Base-by-base conservation (phyloP, 2,113 vertebrate species). In the Pagrus major region DNA sequence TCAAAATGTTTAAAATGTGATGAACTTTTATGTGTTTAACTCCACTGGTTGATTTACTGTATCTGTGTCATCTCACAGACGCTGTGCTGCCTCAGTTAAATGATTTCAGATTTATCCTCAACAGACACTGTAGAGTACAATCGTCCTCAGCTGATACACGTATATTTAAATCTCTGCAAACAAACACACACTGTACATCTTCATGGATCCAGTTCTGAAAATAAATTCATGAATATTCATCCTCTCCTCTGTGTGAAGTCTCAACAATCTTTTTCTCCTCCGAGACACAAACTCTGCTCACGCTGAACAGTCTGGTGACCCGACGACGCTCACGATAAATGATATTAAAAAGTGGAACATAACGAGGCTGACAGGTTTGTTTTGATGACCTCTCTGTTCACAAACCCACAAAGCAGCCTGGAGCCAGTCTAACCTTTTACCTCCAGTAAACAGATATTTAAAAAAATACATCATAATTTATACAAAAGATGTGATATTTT, bases 191-290 rank as follows among this genome's bases (percentile, higher is more conserved):
- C 41, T 23, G 7, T 0, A 33, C 39, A 9, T 46, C 29, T 35
- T 25, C 37, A 44, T 10, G 23, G 31, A 63, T 44, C 14, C 60
- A 25, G 25, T 27, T 29, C 49, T 66, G 37, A 42, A 47, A 27
- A 46, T 9, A 12, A 49, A 16, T 20, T 66, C 73, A 76, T 67
- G 63, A 39, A 76, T 76, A 67, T 67, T 66, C 52, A 76, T 56
- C 10, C 37, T 65, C 21, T 23, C 39, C 20, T 55, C 27, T 2
- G 0, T 33, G 60, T 20, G 60, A 55, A 35, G 41, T 59, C 54
- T 71, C 21, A 46, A 46, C 20, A 23, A 42, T 59, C 41, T 54
- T 54, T 5, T 25, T 10, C 18, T 11, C 71, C 60, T 35, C 49
- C 31, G 61, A 76, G 61, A 66, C 49, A 63, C 4, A 39, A 29